Percentiles rank a stretch among this genome's conserved stretches.
Conservation (phyloP, 2,113 vertebrate species). For the Mellivora capensis region DNA sequence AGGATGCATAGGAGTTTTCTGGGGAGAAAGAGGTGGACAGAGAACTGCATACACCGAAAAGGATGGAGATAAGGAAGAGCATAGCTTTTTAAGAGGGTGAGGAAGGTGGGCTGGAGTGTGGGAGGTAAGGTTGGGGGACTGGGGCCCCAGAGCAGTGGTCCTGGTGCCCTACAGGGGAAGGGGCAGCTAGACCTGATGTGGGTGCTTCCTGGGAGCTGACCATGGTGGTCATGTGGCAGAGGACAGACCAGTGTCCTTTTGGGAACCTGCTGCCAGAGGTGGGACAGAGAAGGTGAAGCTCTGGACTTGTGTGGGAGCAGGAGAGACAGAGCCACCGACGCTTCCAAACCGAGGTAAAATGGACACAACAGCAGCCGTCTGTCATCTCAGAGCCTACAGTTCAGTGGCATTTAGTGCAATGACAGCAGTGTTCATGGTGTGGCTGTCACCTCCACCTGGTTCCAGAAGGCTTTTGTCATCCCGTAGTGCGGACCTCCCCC, state of each 20-base stretch:
- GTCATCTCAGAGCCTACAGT: not conserved
- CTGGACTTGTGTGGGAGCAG: no score
- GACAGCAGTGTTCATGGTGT: fast-evolving
- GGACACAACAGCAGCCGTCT: fast-evolving
- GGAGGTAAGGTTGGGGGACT: not conserved
- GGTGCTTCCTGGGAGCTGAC: not conserved
- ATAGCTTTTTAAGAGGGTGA: not conserved
- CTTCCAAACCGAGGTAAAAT: no score
- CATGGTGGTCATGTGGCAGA: fast-evolving
- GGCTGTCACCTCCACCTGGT: fast-evolving
- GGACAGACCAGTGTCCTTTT: not conserved
- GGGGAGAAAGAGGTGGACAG: not conserved
- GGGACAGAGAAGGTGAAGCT: no score
- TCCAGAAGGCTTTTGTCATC: not conserved
- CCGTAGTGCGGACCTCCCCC: fast-evolving
- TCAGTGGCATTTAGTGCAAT: not conserved
- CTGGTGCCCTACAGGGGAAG: not conserved
- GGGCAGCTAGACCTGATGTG: fast-evolving
- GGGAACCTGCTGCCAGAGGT: not conserved
- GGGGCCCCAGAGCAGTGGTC: not conserved
- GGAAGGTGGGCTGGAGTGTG: not conserved
- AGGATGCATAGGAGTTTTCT: not conserved
- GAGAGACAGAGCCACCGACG: fast-evolving
- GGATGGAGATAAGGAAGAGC: not conserved
- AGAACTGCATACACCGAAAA: not conserved